Conservation (phyloP, 2,888 invertebrate genomes). For the Aplocera efformata region DNA sequence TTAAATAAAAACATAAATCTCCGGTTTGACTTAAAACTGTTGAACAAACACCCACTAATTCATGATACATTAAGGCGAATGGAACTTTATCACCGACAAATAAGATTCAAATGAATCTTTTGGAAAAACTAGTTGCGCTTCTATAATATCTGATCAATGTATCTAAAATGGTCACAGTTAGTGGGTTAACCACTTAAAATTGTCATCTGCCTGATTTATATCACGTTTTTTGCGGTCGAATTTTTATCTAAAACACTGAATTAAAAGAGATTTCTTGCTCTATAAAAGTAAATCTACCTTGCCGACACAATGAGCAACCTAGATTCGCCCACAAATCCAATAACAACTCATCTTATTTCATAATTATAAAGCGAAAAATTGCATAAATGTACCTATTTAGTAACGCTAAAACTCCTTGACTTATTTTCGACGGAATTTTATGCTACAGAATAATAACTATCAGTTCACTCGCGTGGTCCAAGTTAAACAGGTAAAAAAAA, state of each 20-base stretch:
- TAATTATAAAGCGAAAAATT: too few species aligned
- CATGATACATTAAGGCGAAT: slow-evolving; percentile 37
- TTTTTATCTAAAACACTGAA: slow-evolving; percentile 48
- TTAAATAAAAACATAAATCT: slow-evolving; percentile 80
- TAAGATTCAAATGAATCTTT: slow-evolving; percentile 36
- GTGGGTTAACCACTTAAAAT: slow-evolving; percentile 82
- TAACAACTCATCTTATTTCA: too few species aligned
- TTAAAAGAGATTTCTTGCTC: too few species aligned
- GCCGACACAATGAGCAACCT: too few species aligned
- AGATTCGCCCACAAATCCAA: too few species aligned
- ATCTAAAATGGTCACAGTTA: slow-evolving; percentile 82
- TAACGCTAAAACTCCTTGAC: too few species aligned
- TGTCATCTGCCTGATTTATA: slow-evolving; percentile 81
- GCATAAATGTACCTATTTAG: too few species aligned
- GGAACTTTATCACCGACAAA: slow-evolving; percentile 41
- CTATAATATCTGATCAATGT: slow-evolving; percentile 78
- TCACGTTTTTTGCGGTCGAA: slow-evolving; percentile 75
- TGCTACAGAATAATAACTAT: too few species aligned
- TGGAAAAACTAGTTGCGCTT: slow-evolving; percentile 53
- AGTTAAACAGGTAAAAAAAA: too few species aligned
- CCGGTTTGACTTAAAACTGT: slow-evolving; percentile 62
- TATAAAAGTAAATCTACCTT: too few species aligned
- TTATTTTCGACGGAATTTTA: too few species aligned
- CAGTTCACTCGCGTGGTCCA: too few species aligned
- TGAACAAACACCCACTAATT: slow-evolving; percentile 74